Conservation (phyloP, 2,888 invertebrate genomes). For the Melanophora roralis region DNA sequence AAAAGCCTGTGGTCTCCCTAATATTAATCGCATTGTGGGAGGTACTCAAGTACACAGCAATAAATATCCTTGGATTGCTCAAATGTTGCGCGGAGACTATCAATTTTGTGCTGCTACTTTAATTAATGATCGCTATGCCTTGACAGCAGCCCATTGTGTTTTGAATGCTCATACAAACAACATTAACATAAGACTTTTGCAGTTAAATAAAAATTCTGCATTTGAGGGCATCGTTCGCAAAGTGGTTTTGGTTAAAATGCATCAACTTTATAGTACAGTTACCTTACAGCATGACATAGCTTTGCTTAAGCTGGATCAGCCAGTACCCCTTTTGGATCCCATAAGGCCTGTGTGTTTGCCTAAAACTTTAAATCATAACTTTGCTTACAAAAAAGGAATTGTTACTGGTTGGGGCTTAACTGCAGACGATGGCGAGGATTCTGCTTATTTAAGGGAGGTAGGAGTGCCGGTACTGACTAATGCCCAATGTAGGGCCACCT, state of each 20-base stretch:
- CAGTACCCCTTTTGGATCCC: constrained; percentile 68
- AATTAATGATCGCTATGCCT: constrained; percentile 74
- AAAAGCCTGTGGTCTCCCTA: constrained; percentile 74
- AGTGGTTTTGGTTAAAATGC: constrained; percentile 68
- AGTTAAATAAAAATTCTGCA: constrained; percentile 69
- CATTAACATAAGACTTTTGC: constrained; percentile 70
- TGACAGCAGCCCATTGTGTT: constrained; percentile 75
- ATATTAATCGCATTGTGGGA: constrained; percentile 75
- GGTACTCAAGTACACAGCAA: constrained; percentile 72
- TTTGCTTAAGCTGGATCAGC: constrained; percentile 68
- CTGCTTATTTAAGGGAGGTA: constrained; percentile 71
- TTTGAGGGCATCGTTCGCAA: constrained; percentile 68
- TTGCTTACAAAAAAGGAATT: constrained; percentile 69
- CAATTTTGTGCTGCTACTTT: constrained; percentile 75
- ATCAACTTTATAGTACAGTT: constrained; percentile 69
- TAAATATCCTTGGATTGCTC: constrained; percentile 76
- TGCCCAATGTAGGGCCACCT: constrained; percentile 71
- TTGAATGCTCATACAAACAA: constrained; percentile 67
- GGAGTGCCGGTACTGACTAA: constrained; percentile 74
- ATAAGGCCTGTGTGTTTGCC: constrained; percentile 74
- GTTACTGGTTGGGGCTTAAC: constrained; percentile 75
- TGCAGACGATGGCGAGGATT: constrained; percentile 68
- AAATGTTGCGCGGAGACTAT: constrained; percentile 68
- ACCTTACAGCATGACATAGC: constrained; percentile 74
- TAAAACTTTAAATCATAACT: constrained; percentile 66